Conservation (phyloP, 2,888 invertebrate genomes). For the Trichogramma dendrolimi region DNA sequence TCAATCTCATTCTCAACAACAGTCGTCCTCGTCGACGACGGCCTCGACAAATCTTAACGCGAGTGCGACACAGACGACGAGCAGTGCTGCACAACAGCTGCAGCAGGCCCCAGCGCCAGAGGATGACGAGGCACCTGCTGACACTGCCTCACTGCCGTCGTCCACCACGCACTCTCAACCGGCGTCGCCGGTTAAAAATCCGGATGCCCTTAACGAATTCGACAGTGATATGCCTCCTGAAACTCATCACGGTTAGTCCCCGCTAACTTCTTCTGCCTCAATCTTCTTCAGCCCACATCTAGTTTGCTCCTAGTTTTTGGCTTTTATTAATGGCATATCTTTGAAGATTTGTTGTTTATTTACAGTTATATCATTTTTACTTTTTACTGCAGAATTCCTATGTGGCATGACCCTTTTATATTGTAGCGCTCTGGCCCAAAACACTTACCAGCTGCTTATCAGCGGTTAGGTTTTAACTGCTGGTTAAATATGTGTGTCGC, state of each 20-base stretch:
- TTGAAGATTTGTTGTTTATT: too few species aligned
- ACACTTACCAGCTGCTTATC: too few species aligned
- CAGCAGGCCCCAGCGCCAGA: neutral
- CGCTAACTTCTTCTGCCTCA: neutral
- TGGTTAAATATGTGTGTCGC: too few species aligned
- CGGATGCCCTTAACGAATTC: conserved; percentile 33
- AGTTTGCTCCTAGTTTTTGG: too few species aligned
- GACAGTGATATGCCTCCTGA: conserved; percentile 46
- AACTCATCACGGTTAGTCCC: conserved; percentile 48
- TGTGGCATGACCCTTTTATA: too few species aligned
- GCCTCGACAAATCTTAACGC: neutral
- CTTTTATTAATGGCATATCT: too few species aligned
- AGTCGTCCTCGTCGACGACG: conserved; percentile 5
- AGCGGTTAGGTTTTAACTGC: too few species aligned
- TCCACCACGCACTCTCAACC: conserved; percentile 7
- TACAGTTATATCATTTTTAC: too few species aligned
- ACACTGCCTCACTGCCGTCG: neutral
- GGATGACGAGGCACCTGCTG: neutral
- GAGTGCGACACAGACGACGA: neutral
- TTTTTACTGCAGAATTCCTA: too few species aligned
- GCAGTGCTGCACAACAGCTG: conserved; percentile 1
- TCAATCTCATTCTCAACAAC: neutral
- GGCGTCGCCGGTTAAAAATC: conserved; percentile 31
- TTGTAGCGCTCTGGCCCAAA: too few species aligned
- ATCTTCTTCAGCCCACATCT: neutral